phyloP scores from a whole-genome alignment of 2,113 vertebrate genomes.

The Speoplatyrhinus poulsoni region DNA sequence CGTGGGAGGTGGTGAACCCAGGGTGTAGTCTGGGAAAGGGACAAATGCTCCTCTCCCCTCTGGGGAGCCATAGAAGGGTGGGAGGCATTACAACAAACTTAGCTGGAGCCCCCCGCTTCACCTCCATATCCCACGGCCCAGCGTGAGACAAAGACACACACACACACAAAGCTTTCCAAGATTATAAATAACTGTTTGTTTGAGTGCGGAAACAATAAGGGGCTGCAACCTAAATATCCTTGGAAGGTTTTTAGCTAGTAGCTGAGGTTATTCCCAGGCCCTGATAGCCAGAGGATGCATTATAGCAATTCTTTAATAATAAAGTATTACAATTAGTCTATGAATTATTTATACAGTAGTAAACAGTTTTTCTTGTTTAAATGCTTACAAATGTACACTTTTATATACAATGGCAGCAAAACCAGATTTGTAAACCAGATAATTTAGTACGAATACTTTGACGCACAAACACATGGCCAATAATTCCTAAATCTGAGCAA shows the following conservation, averaged over 20 bases:
- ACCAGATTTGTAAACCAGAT: too few relatives aligned
- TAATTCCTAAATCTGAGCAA: too few relatives aligned
- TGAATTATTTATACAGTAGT: too few relatives aligned
- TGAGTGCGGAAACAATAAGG: constrained; percentile 63
- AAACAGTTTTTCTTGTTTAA: too few relatives aligned
- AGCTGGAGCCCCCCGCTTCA: constrained; percentile 44
- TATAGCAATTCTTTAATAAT: neutral
- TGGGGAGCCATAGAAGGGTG: constrained; percentile 64
- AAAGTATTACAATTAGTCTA: too few relatives aligned
- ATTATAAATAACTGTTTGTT: constrained; percentile 62
- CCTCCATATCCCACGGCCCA: constrained; percentile 15
- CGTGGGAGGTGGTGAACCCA: constrained; percentile 31
- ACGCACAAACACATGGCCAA: too few relatives aligned
- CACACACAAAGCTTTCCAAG: constrained; percentile 38
- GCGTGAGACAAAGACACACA: constrained; percentile 7
- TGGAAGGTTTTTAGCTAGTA: constrained; percentile 35
- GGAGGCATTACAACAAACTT: constrained; percentile 68
- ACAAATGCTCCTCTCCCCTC: constrained; percentile 56
- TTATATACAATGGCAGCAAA: too few relatives aligned
- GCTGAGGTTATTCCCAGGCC: constrained; percentile 42
- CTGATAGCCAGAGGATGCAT: constrained; percentile 22
- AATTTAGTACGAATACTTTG: too few relatives aligned
- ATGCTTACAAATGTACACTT: too few relatives aligned
- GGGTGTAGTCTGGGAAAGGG: constrained; percentile 83
- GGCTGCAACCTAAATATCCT: constrained; percentile 33